Conservation (phyloP, 2,888 invertebrate species). For the Agriotes lineatus region DNA sequence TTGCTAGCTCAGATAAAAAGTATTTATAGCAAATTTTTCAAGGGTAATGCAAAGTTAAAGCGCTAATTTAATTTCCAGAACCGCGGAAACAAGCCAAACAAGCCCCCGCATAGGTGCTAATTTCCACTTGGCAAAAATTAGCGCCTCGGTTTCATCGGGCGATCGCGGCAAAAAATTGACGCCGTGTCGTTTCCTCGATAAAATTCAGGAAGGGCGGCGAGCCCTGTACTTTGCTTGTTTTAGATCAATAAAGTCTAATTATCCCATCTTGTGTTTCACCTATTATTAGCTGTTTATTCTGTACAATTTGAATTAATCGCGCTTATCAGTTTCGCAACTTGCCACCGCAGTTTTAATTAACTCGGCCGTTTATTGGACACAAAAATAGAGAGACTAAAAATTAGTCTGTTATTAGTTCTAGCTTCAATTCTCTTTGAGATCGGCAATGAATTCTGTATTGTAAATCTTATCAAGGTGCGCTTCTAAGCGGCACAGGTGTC, state of each 20-base stretch:
- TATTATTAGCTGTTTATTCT: too few species aligned
- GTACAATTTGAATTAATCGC: too few species aligned
- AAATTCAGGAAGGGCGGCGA: conserved; percentile 13
- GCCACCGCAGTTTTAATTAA: too few species aligned
- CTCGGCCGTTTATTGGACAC: too few species aligned
- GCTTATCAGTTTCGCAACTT: too few species aligned
- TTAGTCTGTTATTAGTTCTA: too few species aligned
- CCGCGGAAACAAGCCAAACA: too few species aligned
- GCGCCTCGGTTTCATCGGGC: neutral
- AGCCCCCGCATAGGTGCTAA: neutral
- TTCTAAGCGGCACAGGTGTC: too few species aligned
- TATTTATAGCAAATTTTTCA: conserved; percentile 38
- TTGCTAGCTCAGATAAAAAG: conserved; percentile 29
- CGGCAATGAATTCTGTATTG: too few species aligned
- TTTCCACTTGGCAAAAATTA: neutral
- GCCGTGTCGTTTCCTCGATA: neutral
- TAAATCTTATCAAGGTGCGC: too few species aligned
- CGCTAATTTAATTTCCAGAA: neutral
- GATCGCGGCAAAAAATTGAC: neutral
- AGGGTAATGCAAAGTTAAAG: conserved; percentile 33
- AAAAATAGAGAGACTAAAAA: too few species aligned
- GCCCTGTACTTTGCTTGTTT: conserved; percentile 5
- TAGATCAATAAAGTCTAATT: conserved; percentile 23
- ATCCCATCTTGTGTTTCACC: conserved; percentile 21
- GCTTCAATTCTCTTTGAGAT: too few species aligned